Evolutionary conservation across 2,113 vertebrate species (phyloP), one percentile per base, ranked within the genome.

Genomic region (Pelvicachromis taeniatus): DNA sequence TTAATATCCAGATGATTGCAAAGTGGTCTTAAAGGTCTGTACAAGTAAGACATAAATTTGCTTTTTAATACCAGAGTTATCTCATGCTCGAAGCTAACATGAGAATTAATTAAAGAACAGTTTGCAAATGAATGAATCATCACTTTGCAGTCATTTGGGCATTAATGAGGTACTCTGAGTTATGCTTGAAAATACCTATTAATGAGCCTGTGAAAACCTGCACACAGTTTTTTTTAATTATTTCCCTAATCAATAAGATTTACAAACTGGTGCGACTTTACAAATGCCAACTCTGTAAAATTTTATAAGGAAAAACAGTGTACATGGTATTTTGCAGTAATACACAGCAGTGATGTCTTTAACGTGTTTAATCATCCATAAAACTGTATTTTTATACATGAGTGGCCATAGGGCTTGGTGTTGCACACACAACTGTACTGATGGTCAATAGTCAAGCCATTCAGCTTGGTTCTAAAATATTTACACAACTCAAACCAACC

Each of bases 381-480:
- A 75, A 50, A 75, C 29, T 8, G 26, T 75, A 52, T 52, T 33
- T 75, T 75, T 75, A 50, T 75, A n/a, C 26, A 12, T 5, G 42
- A 52, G 45, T 52, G 29, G 16, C 11, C 26, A 75, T 33, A 48
- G 26, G 3, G 45, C 17, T 52, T 33, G 45, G 45, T 52, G 70
- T 75, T 75, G 3, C 45, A 33, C n/a, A n/a, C 42, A 75, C 45
- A 52, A 52, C 26, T 0, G 0, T 9, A 58, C 45, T 83, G 48
- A 77, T 38, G 26, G 85, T 81, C 85, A 93, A 88, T 50, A 75
- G 26, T 31, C 16, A 31, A 31, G 70, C 8, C 1, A 10, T 33
- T 75, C 68, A 80, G 84, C 79, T 86, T 58, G 85, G 85, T 93
- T 80, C 81, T 55, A 50, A 77, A 77, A 78, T 87, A 84, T 92